A percentile compares a stretch with the other conserved stretches of the same genome.
phyloP scores from a whole-genome alignment of 2,113 vertebrate species.

The Poeciliopsis prolifica region DNA sequence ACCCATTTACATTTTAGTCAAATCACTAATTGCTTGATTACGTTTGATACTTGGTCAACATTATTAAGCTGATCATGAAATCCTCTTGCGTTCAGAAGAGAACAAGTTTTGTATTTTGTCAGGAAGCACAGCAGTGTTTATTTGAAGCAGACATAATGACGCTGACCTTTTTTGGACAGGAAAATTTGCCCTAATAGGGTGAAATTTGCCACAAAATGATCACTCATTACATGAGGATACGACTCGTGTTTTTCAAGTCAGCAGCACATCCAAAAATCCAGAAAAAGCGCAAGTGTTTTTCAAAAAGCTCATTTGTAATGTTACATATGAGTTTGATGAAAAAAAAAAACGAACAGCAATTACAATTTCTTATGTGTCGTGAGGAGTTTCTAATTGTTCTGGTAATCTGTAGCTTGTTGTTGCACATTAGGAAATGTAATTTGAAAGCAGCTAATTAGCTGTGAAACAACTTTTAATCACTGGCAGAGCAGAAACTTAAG shows the following conservation, averaged over 20 bases:
- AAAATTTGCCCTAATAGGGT: not conserved
- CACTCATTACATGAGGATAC: not conserved
- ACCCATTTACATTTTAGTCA: constrained; percentile 23
- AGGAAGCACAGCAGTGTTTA: not conserved
- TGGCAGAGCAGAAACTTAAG: not conserved
- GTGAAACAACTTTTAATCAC: too few relatives aligned
- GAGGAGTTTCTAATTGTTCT: constrained; percentile 3
- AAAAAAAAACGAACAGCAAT: constrained; percentile 21
- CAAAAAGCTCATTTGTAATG: not conserved
- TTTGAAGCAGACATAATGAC: not conserved
- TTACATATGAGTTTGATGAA: constrained; percentile 8
- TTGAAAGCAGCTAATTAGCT: not conserved
- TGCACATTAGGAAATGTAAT: not conserved
- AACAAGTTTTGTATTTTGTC: not conserved
- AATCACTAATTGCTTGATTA: constrained; percentile 3
- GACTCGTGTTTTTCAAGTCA: not conserved
- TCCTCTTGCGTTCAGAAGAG: not conserved
- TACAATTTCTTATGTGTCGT: not conserved
- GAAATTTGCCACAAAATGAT: constrained; percentile 3
- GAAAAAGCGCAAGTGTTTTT: too few relatives aligned
- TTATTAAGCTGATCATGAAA: not conserved
- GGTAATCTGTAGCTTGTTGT: not conserved
- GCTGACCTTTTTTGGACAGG: constrained; percentile 30
- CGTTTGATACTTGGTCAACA: not conserved
- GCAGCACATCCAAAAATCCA: not conserved